Evolutionary conservation across 2,113 vertebrate genomes (phyloP).

Genomic region (Zosterops lateralis): DNA sequence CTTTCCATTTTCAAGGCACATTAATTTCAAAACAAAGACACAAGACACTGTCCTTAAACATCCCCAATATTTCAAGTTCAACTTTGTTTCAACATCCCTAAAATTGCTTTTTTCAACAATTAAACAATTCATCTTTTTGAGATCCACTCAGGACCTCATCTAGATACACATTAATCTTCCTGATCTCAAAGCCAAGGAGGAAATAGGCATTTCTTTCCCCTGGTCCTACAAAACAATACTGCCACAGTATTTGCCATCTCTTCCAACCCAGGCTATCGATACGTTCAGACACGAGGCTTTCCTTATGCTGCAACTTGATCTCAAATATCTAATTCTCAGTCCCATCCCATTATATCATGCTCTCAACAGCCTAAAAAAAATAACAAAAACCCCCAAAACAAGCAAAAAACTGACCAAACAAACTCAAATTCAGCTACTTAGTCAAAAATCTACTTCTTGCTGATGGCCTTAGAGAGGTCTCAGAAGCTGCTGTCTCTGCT

Average conservation of each 20-base stretch:
- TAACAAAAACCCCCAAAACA: neutral
- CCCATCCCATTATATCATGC: neutral
- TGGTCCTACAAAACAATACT: neutral
- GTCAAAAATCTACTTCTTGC: neutral
- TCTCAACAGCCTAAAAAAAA: neutral
- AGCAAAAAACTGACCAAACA: neutral
- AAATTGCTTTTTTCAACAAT: neutral
- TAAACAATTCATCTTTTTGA: constrained; percentile 7
- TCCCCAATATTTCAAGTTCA: neutral
- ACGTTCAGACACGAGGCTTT: fast-evolving
- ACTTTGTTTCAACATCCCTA: neutral
- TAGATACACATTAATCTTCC: neutral
- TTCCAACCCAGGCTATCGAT: neutral
- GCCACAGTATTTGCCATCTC: fast-evolving
- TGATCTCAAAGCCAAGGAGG: neutral
- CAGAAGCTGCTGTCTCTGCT: neutral
- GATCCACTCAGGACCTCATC: neutral
- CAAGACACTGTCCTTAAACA: neutral
- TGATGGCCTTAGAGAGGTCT: neutral
- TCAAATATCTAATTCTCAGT: neutral
- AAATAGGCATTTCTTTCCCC: neutral
- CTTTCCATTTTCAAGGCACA: neutral
- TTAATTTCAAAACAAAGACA: constrained; percentile 7
- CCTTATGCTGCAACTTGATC: neutral
- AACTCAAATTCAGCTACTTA: neutral